phyloP scores from a whole-genome alignment of 2,797 vertebrate species.

The Lepilemur septentrionalis region DNA sequence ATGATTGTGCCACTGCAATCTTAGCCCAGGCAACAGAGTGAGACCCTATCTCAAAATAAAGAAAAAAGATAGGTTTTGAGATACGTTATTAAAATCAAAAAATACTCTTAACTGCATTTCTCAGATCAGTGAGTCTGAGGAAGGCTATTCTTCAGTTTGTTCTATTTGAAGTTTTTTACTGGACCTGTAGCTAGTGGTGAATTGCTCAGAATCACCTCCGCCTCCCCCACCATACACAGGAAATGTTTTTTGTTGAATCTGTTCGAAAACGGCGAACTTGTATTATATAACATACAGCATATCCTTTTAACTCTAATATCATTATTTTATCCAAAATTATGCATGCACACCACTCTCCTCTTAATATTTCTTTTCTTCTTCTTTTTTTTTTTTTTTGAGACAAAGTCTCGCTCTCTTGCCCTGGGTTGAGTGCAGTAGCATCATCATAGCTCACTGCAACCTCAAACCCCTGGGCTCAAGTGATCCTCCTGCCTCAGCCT shows the following conservation, averaged over 20 bases:
- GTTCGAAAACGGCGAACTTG: background rate
- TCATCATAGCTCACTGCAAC: too few species aligned
- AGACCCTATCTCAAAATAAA: background rate
- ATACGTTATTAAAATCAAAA: background rate
- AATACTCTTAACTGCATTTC: background rate
- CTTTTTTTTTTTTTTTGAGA: too few species aligned
- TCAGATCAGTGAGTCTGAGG: background rate
- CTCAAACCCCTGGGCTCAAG: too few species aligned
- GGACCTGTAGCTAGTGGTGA: background rate
- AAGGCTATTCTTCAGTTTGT: slow-evolving; percentile 13
- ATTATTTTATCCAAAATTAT: background rate
- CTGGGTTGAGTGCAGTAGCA: too few species aligned
- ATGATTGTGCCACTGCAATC: background rate
- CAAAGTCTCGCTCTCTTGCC: too few species aligned
- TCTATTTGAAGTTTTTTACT: background rate
- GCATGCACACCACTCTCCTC: too few species aligned
- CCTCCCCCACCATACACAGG: accelerated
- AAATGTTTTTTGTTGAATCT: background rate
- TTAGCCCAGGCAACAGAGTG: background rate
- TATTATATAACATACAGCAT: background rate
- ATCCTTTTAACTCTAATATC: background rate
- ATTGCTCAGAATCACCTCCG: background rate
- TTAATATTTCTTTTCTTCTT: background rate
- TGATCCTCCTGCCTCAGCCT: too few species aligned
- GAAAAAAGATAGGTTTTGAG: background rate